These are phyloP conservation scores for Odocoileus hemionus DNA, from an alignment of 2,113 vertebrate species.

Conservation along the genomic window DNA sequence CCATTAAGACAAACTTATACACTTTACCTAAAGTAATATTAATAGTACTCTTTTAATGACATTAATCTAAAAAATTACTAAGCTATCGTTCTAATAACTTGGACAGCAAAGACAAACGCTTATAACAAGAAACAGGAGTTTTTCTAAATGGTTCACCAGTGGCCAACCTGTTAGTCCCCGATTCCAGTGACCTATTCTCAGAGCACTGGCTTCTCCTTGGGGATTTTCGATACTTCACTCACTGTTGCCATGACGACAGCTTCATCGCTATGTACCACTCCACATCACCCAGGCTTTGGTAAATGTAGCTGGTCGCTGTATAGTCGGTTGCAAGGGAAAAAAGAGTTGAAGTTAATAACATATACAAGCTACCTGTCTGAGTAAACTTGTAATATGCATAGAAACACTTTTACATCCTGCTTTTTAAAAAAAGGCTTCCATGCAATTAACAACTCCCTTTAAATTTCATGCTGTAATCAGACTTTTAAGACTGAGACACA, in stretches of 20 bases:
- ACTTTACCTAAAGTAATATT: not conserved
- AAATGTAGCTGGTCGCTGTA: constrained; percentile 99
- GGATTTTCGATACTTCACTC: constrained; percentile 98
- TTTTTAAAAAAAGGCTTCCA: constrained; percentile 76
- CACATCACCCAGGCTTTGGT: constrained; percentile 99
- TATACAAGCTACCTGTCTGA: constrained; percentile 78
- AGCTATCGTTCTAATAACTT: constrained; percentile 84
- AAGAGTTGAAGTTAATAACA: constrained; percentile 97
- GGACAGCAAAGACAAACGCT: constrained; percentile 98
- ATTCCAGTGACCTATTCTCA: constrained; percentile 99
- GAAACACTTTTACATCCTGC: constrained; percentile 84
- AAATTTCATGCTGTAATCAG: constrained; percentile 76
- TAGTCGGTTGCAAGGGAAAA: constrained; percentile 98
- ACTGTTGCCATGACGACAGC: constrained; percentile 99
- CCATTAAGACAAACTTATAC: not conserved
- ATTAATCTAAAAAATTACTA: constrained; percentile 23
- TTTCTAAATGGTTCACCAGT: constrained; percentile 96
- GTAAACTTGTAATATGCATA: constrained; percentile 84
- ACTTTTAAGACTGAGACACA: constrained; percentile 67
- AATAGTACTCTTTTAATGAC: not conserved
- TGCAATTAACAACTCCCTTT: constrained; percentile 71
- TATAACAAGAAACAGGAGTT: constrained; percentile 99
- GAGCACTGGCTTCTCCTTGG: constrained; percentile 99
- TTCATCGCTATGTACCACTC: constrained; percentile 99
- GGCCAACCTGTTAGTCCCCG: constrained; percentile 99